Conservation (phyloP, 1,140 invertebrate species). For the Drosophila triauraria region DNA sequence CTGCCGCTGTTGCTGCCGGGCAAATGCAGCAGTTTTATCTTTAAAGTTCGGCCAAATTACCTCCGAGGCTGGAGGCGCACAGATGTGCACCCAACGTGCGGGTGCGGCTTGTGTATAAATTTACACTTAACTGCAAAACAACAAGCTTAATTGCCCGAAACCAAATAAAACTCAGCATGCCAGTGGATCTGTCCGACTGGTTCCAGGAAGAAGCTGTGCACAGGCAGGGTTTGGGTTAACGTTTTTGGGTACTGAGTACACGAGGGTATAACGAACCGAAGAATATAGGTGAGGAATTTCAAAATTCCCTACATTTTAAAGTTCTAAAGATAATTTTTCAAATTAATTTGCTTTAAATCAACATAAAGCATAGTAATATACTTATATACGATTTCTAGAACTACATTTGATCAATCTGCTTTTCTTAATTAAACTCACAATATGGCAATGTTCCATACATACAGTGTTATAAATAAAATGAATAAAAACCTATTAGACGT, state of each 20-base stretch:
- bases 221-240: neutral
- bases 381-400: neutral
- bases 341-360: too few relatives aligned
- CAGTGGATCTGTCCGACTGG: conserved; percentile 30
- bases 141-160: conserved; percentile 77
- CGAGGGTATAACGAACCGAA: neutral
- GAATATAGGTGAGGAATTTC: neutral
- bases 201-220: conserved; percentile 8
- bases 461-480: neutral
- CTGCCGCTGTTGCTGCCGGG: neutral
- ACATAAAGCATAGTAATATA: neutral
- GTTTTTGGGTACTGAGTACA: neutral
- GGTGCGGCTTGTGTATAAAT: conserved; percentile 53
- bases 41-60: conserved; percentile 49
- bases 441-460: too few relatives aligned
- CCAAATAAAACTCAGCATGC: conserved; percentile 67
- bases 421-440: neutral
- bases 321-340: neutral
- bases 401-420: too few relatives aligned
- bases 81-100: conserved; percentile 41
- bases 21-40: conserved; percentile 43
- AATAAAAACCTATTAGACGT: neutral
- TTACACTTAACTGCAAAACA: conserved; percentile 77
- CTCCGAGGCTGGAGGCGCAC: conserved; percentile 20
- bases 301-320: neutral